A percentile compares a stretch with the other conserved stretches of the same genome.
Conservation (phyloP, 2,797 vertebrate genomes). For the Toxotes lorentzi region DNA sequence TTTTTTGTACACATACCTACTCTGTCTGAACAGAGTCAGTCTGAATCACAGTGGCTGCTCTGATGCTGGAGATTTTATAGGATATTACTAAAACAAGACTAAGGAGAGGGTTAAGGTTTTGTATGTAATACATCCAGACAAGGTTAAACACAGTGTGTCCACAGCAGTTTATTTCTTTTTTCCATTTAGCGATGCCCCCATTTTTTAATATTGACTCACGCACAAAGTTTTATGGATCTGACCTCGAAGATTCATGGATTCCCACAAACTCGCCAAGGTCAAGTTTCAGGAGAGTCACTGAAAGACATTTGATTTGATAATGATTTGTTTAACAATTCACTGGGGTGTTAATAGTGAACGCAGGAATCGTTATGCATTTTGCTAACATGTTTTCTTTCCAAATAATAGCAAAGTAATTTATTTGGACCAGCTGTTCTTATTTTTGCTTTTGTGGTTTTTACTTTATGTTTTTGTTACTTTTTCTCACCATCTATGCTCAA, state of each 20-base stretch:
- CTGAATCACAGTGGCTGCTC: background rate
- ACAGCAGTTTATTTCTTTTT: background rate
- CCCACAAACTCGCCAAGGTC: background rate
- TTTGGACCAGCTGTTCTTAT: too few relatives aligned
- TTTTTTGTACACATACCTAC: background rate
- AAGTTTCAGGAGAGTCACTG: background rate
- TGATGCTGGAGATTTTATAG: background rate
- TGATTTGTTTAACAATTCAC: background rate
- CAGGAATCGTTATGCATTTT: background rate
- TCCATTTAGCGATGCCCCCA: background rate
- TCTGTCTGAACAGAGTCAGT: background rate
- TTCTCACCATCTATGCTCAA: background rate
- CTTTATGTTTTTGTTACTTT: background rate
- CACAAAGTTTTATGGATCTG: background rate
- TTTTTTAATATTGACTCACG: background rate
- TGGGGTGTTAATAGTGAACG: background rate
- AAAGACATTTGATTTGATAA: background rate
- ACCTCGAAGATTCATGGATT: background rate
- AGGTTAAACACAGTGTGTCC: background rate
- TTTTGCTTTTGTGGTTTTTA: background rate
- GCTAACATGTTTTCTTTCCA: background rate
- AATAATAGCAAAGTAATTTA: too few relatives aligned
- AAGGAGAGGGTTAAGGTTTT: background rate
- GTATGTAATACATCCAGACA: background rate
- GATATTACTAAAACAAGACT: background rate